Evolutionary conservation across 1,140 invertebrate species (phyloP).

Genomic region (Leptinotarsa defecta): DNA sequence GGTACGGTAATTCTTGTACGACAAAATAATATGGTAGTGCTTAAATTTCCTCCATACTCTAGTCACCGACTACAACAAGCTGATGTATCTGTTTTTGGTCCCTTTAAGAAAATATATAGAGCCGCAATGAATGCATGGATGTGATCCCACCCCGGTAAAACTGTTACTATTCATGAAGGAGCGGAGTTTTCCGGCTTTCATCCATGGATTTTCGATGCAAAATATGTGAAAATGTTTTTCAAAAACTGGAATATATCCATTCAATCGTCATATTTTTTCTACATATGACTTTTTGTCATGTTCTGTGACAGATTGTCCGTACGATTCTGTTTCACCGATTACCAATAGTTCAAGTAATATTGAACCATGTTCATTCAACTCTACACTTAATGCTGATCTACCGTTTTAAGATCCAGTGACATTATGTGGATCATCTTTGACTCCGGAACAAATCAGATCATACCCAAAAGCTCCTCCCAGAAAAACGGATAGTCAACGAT

Average conservation of each 20-base stretch:
- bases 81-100: background rate
- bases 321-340: too few species aligned
- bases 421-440: background rate
- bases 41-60: background rate
- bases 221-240: too few species aligned
- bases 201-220: too few species aligned
- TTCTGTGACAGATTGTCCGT: too few species aligned
- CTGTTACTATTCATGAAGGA: background rate
- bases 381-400: too few species aligned
- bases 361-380: too few species aligned
- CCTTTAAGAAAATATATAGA: background rate
- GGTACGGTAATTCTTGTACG: background rate
- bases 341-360: too few species aligned
- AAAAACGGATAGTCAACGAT: background rate
- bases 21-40: background rate
- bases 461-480: background rate
- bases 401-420: too few species aligned
- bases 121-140: background rate
- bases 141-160: background rate
- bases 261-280: too few species aligned
- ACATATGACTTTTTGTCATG: too few species aligned
- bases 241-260: too few species aligned
- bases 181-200: background rate
- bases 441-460: background rate
- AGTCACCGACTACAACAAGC: background rate